Conservation (phyloP, 2,113 vertebrate species). For the Pedetes capensis region DNA sequence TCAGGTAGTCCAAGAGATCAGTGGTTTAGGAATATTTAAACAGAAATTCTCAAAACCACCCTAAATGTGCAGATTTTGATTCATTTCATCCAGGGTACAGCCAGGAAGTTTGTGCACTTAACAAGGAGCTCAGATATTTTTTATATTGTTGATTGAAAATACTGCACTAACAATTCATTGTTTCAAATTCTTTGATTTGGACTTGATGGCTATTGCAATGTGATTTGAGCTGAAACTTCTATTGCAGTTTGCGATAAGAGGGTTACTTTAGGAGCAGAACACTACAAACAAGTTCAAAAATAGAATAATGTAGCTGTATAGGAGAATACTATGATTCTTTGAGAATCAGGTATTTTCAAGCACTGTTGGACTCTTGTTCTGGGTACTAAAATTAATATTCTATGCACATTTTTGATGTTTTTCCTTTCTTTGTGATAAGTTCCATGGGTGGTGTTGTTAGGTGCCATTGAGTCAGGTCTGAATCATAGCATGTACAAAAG, state of each 20-base stretch:
- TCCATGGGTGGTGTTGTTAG: too few relatives aligned
- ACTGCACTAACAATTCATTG: background rate
- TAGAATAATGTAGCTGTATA: background rate
- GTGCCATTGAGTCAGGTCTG: too few relatives aligned
- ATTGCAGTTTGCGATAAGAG: background rate
- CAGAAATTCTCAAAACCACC: background rate
- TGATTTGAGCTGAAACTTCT: slow-evolving; percentile 24
- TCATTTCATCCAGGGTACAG: background rate
- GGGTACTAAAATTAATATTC: background rate
- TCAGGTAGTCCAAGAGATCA: background rate
- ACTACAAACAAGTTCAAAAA: slow-evolving; percentile 2
- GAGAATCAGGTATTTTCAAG: background rate
- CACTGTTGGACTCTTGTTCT: background rate
- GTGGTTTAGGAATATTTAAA: background rate
- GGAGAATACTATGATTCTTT: background rate
- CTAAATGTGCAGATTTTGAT: background rate
- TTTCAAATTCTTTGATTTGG: background rate
- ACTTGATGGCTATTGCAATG: background rate
- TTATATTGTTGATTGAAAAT: background rate
- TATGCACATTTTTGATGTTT: background rate
- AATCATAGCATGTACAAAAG: too few relatives aligned
- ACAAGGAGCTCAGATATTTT: background rate
- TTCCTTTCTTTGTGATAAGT: slow-evolving; percentile 7
- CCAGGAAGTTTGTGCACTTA: background rate
- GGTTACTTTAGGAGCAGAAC: background rate